Evolutionary conservation across 2,113 vertebrate species (phyloP).

Genomic region (Egretta garzetta): DNA sequence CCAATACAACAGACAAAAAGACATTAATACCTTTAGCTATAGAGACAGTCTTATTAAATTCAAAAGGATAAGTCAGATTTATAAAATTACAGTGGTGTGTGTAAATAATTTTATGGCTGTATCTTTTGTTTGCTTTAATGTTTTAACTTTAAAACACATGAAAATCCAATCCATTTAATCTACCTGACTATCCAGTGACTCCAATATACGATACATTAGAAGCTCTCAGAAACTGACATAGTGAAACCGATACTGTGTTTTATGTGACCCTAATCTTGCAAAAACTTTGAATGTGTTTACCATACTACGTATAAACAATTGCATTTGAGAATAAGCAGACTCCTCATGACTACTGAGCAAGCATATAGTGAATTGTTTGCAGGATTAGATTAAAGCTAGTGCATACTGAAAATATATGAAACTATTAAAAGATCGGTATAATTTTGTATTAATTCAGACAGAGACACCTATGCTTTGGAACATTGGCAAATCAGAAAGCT

Average conservation of each 20-base stretch:
- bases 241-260: not conserved
- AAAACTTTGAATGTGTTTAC: not conserved
- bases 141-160: not conserved
- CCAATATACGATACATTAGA: not conserved
- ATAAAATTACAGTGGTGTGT: not conserved
- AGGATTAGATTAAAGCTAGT: not conserved
- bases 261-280: not conserved
- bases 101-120: not conserved
- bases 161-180: not conserved
- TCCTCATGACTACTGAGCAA: not conserved
- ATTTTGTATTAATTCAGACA: not conserved
- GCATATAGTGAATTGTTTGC: not conserved
- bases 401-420: not conserved
- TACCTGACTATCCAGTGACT: not conserved
- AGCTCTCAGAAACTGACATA: not conserved
- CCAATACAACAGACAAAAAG: not conserved
- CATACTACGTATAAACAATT: not conserved
- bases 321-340: not conserved
- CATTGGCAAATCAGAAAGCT: not conserved
- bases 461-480: not conserved
- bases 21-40: not conserved
- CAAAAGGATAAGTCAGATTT: not conserved
- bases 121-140: not conserved
- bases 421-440: accelerated
- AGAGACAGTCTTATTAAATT: not conserved